Evolutionary conservation across 2,113 vertebrate species (phyloP), one percentile per base, ranked within the genome.

Genomic region (Limanda limanda): DNA sequence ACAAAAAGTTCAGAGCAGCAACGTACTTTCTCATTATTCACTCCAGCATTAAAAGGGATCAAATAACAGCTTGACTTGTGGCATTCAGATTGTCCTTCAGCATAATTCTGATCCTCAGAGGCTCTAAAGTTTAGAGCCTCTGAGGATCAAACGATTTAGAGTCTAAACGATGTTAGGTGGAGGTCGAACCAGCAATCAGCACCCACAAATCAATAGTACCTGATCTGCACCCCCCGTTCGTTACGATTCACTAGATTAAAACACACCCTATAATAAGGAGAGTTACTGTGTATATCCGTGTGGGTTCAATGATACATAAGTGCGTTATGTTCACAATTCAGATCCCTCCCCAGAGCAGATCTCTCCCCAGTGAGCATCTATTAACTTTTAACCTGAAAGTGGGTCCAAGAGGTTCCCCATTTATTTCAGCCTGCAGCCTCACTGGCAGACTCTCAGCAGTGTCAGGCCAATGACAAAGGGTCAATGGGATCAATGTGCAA

Each of bases 171-270:
- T 72, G 62, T 35, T 77, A n/a, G 55, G 54, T 54, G 66, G 59
- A 86, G 78, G 76, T 81, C 65, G 87, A 84, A 74, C 84, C 60
- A 72, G 76, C 66, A 74, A 84, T 88, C 59, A 81, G 67, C 54
- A 17, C 60, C 40, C 48, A 24, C 51, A 27, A 66, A 89, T 88
- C 87, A 79, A 85, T 79, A 84, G 20, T 20, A 54, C 52, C 56
- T 67, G 68, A 82, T 81, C 73, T 3, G 40, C 12, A 5, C 20
- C 18, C 20, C 18, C 18, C 20, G 9, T 5, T 51, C 7, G 17
- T 6, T 18, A 51, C 25, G 51, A 68, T 78, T 62, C 51, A 65
- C 10, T 35, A 45, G 42, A 81, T 81, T 71, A 74, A 82, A 89
- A 65, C 27, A 23, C 23, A 70, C 12, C 45, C n/a, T 14, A 52